Evolutionary conservation across 2,797 vertebrate species (phyloP).

Genomic region (Gymnothorax reevesii): DNA sequence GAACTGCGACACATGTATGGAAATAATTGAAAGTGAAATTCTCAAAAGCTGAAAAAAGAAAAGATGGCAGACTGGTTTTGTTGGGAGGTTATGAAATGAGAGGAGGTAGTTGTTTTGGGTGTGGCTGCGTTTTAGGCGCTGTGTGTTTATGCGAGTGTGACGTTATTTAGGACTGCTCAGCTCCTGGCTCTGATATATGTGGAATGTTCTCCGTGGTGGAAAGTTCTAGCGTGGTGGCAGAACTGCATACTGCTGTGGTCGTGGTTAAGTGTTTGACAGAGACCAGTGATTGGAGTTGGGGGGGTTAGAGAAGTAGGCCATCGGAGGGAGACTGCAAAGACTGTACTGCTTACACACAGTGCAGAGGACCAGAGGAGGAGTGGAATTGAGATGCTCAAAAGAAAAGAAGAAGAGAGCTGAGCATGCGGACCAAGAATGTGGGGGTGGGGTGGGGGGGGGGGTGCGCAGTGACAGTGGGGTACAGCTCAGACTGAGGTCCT

Average conservation of each 20-base stretch:
- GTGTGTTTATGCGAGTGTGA: constrained; percentile 43
- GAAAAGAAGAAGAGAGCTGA: not conserved
- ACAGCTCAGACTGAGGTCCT: constrained; percentile 56
- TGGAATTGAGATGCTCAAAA: not conserved
- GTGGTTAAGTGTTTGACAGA: constrained; percentile 41
- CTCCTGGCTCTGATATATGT: constrained; percentile 32
- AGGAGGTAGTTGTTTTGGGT: constrained; percentile 51
- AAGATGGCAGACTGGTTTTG: constrained; percentile 39
- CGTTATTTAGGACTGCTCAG: constrained; percentile 20
- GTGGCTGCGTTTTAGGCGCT: constrained; percentile 51
- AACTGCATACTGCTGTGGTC: constrained; percentile 30
- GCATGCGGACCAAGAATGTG: not conserved
- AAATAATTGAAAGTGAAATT: not conserved
- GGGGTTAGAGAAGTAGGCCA: constrained; percentile 22
- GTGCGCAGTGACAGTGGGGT: constrained; percentile 11
- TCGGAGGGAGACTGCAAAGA: not conserved
- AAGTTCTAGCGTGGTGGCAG: constrained; percentile 56
- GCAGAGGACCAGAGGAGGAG: not conserved
- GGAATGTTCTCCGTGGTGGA: constrained; percentile 51
- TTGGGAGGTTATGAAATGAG: constrained; percentile 50
- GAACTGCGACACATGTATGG: not conserved
- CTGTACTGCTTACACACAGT: not conserved
- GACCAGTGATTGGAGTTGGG: not conserved
- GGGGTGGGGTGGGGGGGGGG: too few relatives aligned
- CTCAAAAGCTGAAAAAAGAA: not conserved